Base-by-base conservation (phyloP, 2,797 vertebrate species). In the Helarctos malayanus region DNA sequence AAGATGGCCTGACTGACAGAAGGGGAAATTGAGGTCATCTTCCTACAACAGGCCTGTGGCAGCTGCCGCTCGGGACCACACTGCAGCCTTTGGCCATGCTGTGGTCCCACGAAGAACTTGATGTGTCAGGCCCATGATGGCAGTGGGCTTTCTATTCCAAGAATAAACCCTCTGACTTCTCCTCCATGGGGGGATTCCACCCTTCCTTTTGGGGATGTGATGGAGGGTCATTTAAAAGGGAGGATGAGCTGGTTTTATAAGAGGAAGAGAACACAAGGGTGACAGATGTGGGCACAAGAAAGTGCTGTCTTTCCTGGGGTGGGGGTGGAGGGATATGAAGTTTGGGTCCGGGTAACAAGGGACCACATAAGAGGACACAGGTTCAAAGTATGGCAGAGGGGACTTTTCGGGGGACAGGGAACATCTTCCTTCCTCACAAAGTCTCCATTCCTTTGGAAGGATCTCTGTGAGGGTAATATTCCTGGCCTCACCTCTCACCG, bases 1-100 rank as follows among this genome's bases (percentile, higher is more conserved):
- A 97, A 96, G 96, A 92, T 86, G 92, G 91, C 27, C 52, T 97
- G 95, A 91, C 78, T 96, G 97, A 96, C 96, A 98, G 97, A 82
- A 94, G 82, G 80, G 91, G 92, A 98, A 96, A 98, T 93, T 97
- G 95, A 97, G 97, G 96, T 97, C 94, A 95, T 95, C 59, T 94
- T 92, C 63, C 59, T 94, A 94, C 91, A 87, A 63, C 23, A 76
- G n/a, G 69, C 49, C 89, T 91, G 68, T 94, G 96, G 86, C 93
- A 97, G 92, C 75, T 73, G 65, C 91, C 61, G 14, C 78, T 35
- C 23, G 92, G 88, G 87, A 89, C 79, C 3, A 8, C 6, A 1
- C 25, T 18, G 16, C 38, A 52, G 25, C 25, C 15, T 57, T 35
- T 7, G 54, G 63, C 52, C 2, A 1, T 23, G 15, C 65, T 73